Evolutionary conservation across 2,797 vertebrate species (phyloP), one percentile per base, ranked within the genome.

Genomic region (Ibycter americanus): DNA sequence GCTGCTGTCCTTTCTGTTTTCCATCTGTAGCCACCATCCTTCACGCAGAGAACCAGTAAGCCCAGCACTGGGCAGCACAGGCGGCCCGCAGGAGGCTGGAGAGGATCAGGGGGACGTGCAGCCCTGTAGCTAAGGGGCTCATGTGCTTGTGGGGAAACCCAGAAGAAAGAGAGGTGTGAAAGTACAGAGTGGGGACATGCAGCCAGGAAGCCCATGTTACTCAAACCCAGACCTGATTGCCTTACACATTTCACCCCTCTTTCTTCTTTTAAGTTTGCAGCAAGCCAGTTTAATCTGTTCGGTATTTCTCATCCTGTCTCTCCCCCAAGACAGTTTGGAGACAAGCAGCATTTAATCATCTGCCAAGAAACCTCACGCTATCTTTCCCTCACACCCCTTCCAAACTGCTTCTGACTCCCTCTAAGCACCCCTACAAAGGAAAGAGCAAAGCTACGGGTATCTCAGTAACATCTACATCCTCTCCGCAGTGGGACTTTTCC

Each of bases 41-140:
- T 36, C 19, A 0, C 0, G 0, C 5, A 4, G 36, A 62, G 47
- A 32, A 32, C 19, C 59, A 5, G 59, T 0, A 20, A 83, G 67
- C 14, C 29, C 72, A 26, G 61, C 56, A 4, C 0, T 6, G 36
- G n/a, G 74, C 46, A 40, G 40, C 34, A 51, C 51, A 11, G 34
- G 15, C 3, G 40, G 6, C 15, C 21, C 21, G 8, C 81, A 13
- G 32, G n/a, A 32, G 1, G 14, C 0, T 11, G 34, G 1, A 31
- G 49, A 84, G 40, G 16, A 32, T 8, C 2, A 0, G 1, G 12
- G 26, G 22, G 3, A 21, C 0, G 0, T 3, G 11, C 4, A 19
- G 18, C 44, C 62, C 82, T 7, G 4, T 5, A 4, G 52, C 49
- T 3, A 2, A 54, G 51, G 32, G 16, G 11, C 22, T 32, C 10